Base-by-base conservation (phyloP, 2,797 vertebrate species). In the Centroberyx gerrardi region DNA sequence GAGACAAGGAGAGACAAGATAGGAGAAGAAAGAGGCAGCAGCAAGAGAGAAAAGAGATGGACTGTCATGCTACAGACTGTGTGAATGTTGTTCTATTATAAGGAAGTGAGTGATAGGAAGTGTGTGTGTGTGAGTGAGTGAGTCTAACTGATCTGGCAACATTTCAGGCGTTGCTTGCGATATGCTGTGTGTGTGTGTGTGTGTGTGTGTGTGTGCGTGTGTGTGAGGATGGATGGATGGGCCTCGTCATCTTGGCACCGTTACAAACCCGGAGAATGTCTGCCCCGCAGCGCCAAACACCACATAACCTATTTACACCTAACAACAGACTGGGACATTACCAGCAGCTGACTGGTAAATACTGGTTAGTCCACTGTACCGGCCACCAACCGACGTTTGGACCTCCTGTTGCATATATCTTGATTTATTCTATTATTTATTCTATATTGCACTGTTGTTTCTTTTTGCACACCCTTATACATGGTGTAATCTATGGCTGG, bases 251-350 rank as follows among this genome's bases (percentile, higher is more conserved):
- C 60, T 70, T 88, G 82, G 84, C 74, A 77, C 59, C 1, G 4
- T 44, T 17, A 83, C 84, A 83, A 13, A 66, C 52, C 33, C 70
- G 67, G 22, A 55, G 74, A 70, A 74, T 78, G 67, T 59, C 74
- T 68, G 48, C 38, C 61, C 60, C 0, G 27, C 52, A 18, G 76
- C 2, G 40, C 62, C 84, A 79, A 86, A 87, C 79, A 72, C 73
- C 2, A 66, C 76, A 86, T 84, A 86, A 85, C 84, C 84, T 83
- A 68, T 84, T 88, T 84, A 58, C 74, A 75, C 52, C 38, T 33
- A 59, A 84, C 69, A 52, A 69, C 64, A 63, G 62, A 69, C 73
- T 12, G 55, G 36, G 68, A 76, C 85, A 68, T 81, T 64, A 83
- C 73, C 42, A 40, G 60, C 38, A 44, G 62, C 27, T 29, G 13